Evolutionary conservation across 2,888 invertebrate species (phyloP).

Genomic region (Digitonthophagus gazella): DNA sequence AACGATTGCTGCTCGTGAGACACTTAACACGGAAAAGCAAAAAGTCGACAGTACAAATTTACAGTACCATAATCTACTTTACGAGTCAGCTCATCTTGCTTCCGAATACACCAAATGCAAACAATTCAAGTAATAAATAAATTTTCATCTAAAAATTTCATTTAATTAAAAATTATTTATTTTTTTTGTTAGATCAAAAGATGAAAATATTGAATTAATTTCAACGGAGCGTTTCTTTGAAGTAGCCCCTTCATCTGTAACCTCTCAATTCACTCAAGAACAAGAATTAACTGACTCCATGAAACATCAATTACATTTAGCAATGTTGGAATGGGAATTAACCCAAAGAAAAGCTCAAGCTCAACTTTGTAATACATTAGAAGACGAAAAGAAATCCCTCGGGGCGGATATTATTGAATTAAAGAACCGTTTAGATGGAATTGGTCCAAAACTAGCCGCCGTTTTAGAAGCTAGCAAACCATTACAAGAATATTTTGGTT

Average conservation of each 20-base stretch:
- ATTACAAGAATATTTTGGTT: constrained; percentile 81
- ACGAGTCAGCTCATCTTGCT: constrained; percentile 90
- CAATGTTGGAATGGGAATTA: constrained; percentile 88
- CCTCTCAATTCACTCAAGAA: constrained; percentile 43
- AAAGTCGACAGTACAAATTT: constrained; percentile 88
- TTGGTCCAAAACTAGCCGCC: constrained; percentile 73
- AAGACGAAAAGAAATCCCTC: constrained; percentile 74
- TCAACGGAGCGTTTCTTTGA: constrained; percentile 78
- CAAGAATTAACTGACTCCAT: constrained; percentile 50
- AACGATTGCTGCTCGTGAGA: constrained; percentile 78
- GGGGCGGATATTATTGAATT: constrained; percentile 53
- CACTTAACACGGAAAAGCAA: constrained; percentile 78
- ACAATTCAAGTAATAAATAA: constrained; percentile 73
- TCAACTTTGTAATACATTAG: constrained; percentile 70
- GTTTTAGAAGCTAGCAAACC: constrained; percentile 81
- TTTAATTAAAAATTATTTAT: constrained; percentile 9
- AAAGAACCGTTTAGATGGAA: constrained; percentile 66
- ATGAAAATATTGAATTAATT: constrained; percentile 89
- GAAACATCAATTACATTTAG: constrained; percentile 78
- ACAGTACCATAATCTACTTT: constrained; percentile 88
- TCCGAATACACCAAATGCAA: constrained; percentile 94
- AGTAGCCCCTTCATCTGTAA: constrained; percentile 66
- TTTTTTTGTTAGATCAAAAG: constrained; percentile 68
- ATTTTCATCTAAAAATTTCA: constrained; percentile 13
- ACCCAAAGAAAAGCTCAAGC: constrained; percentile 82